Conservation (phyloP, 2,113 vertebrate species). For the Pygoscelis adeliae region DNA sequence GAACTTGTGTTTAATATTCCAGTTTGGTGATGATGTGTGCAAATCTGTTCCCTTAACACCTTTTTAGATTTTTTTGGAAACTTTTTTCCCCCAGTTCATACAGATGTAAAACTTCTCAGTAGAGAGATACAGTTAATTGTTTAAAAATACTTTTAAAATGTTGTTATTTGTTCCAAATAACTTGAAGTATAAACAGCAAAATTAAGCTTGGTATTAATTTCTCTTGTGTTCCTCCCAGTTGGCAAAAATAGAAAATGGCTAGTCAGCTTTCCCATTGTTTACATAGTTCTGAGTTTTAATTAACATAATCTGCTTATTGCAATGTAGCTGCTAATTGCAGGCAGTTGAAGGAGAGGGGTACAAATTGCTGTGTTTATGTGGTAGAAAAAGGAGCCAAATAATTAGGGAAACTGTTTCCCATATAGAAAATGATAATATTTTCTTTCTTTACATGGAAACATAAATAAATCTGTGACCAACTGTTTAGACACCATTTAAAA, state of each 20-base stretch:
- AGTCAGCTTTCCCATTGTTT: conserved; percentile 70
- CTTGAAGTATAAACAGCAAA: conserved; percentile 45
- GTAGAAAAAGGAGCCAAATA: conserved; percentile 65
- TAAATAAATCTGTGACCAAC: conserved; percentile 67
- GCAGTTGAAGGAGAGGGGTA: conserved; percentile 64
- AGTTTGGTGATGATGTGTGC: not conserved
- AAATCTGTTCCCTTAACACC: not conserved
- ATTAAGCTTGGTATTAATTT: conserved; percentile 49
- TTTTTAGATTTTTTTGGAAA: not conserved
- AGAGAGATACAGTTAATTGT: not conserved
- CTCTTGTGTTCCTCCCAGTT: conserved; percentile 51
- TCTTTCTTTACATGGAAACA: conserved; percentile 30
- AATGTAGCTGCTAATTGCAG: conserved; percentile 68
- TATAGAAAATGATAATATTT: conserved; percentile 59
- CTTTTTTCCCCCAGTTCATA: not conserved
- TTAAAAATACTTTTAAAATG: not conserved
- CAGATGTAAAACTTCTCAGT: not conserved
- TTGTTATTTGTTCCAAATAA: conserved; percentile 36
- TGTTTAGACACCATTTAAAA: conserved; percentile 46
- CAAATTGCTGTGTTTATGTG: conserved; percentile 66
- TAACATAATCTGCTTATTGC: conserved; percentile 70
- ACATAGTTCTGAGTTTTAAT: conserved; percentile 66
- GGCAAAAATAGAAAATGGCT: conserved; percentile 67
- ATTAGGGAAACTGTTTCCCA: conserved; percentile 56
- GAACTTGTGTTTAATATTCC: not conserved